These are phyloP conservation scores for Gryllus longicercus DNA, from an alignment of 2,888 invertebrate genomes.

Conservation along the genomic window DNA sequence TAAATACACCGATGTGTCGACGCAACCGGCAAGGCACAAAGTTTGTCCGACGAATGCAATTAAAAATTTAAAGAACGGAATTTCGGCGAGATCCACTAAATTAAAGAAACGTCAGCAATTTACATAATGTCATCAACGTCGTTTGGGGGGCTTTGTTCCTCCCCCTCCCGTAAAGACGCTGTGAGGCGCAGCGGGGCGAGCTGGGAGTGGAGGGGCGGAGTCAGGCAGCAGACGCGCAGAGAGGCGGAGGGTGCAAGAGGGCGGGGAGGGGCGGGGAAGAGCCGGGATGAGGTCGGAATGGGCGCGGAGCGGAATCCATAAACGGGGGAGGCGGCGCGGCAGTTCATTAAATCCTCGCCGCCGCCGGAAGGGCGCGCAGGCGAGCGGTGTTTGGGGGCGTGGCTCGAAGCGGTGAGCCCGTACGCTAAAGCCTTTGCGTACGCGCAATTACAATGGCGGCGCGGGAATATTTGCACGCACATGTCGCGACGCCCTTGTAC, in stretches of 20 bases:
- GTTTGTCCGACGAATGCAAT: neutral
- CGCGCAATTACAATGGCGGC: no score
- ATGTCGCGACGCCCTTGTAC: no score
- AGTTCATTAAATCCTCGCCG: neutral
- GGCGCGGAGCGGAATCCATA: neutral
- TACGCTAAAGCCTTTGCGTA: no score
- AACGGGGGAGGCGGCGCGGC: neutral
- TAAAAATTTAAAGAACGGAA: neutral
- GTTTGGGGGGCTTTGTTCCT: neutral
- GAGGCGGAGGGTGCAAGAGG: neutral
- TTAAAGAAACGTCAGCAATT: conserved; percentile 17
- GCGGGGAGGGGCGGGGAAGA: neutral
- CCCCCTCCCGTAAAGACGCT: neutral
- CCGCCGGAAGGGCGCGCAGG: no score
- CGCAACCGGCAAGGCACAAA: neutral
- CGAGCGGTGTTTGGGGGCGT: no score
- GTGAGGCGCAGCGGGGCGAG: neutral
- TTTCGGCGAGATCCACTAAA: neutral
- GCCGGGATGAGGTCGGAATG: neutral
- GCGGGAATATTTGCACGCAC: no score
- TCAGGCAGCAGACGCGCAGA: neutral
- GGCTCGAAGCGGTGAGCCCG: no score
- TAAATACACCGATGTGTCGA: neutral
- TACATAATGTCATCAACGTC: neutral
- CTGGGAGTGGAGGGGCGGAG: neutral